These are phyloP conservation scores for Eriosoma lanigerum DNA, from an alignment of 1,140 invertebrate genomes.

Conservation along the genomic window DNA sequence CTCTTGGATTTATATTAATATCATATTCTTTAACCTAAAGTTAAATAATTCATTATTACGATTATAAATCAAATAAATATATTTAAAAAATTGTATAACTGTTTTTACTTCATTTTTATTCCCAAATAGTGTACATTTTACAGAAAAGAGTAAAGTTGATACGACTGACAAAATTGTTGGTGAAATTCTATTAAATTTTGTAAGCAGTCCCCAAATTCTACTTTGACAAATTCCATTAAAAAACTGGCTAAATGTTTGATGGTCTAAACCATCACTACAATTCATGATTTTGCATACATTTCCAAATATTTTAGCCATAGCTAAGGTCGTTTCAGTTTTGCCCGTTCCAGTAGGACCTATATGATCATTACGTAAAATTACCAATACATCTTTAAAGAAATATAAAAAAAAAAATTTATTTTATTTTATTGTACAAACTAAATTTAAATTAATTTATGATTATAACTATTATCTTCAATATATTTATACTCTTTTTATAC, in stretches of 20 bases:
- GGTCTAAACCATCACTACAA: constrained; percentile 91
- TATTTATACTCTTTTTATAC: too few species aligned
- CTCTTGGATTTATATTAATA: neutral
- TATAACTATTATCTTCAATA: neutral
- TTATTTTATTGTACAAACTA: too few species aligned
- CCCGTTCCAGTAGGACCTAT: constrained; percentile 77
- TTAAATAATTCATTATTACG: neutral
- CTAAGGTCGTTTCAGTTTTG: constrained; percentile 89
- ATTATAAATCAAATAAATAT: neutral
- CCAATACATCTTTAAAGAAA: too few species aligned
- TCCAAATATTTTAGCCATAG: constrained; percentile 84
- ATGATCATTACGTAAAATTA: neutral
- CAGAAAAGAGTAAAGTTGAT: constrained; percentile 85
- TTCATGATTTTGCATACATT: constrained; percentile 86
- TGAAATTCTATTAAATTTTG: constrained; percentile 90
- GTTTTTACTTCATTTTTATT: constrained; percentile 28
- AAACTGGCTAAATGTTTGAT: constrained; percentile 79
- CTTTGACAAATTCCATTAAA: constrained; percentile 73
- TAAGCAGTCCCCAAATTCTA: constrained; percentile 87
- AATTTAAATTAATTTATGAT: too few species aligned
- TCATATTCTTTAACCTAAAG: neutral
- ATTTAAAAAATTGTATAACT: neutral
- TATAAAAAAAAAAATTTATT: too few species aligned
- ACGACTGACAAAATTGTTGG: constrained; percentile 87
- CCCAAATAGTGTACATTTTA: constrained; percentile 57